Evolutionary conservation across 2,113 vertebrate species (phyloP), one percentile per base, ranked within the genome.

Genomic region (Xiphophorus couchianus): DNA sequence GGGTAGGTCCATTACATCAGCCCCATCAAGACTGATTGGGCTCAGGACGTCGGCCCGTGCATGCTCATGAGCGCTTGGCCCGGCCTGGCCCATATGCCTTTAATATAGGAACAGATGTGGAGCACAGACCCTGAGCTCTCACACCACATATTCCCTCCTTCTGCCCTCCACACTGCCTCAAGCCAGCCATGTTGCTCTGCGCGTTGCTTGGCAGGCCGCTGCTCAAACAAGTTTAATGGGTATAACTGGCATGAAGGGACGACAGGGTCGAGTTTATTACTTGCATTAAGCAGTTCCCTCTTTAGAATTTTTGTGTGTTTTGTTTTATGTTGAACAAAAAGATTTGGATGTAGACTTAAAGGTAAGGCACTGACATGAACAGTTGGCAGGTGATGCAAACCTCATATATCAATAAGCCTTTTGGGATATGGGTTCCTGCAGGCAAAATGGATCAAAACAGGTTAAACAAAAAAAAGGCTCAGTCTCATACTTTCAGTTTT

Each of bases 41-140:
- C 86, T 89, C 86, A 78, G 84, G 81, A 88, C 54, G 37, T 80
- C 84, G 78, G 74, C 87, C 84, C 69, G 29, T 84, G 82, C 82
- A 89, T 86, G 86, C 88, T 86, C 82, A 84, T 61, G 86, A 88
- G 88, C 22, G 69, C 73, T 83, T 90, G 84, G 77, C 86, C 73
- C 39, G 79, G 83, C 85, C 87, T 72, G 80, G 78, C 88, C 90
- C 94, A 94, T 94, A 93, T 94, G 94, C 91, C 90, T 95, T 94
- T 90, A 94, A 94, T 95, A 93, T 84, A 91, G 81, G 88, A 92
- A 87, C 94, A 95, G 93, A 95, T 94, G 94, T 94, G 92, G 66
- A 89, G 77, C 80, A 82, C 80, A 84, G 88, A 91, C 75, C 74
- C 79, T 42, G 65, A 81, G 77, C 84, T 86, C 77, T 85, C 83